A percentile compares a stretch with the other conserved stretches of the same genome.
These are phyloP conservation scores for Crypturellus undulatus DNA, from an alignment of 2,113 vertebrate genomes.

Conservation along the genomic window DNA sequence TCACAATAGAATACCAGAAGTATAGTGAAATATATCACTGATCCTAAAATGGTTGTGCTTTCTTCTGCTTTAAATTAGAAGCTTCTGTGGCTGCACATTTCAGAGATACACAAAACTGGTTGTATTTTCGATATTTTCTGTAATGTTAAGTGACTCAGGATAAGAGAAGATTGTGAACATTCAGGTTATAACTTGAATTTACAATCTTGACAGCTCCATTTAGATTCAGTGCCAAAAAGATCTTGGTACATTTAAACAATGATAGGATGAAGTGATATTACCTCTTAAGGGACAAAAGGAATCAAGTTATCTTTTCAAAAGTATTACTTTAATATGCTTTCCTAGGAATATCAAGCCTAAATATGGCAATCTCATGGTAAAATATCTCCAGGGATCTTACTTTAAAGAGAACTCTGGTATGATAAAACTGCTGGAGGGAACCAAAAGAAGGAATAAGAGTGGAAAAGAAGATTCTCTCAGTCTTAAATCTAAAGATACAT, in stretches of 20 bases:
- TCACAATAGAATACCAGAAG: neutral
- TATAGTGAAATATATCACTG: neutral
- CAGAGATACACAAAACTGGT: slow-evolving; percentile 10
- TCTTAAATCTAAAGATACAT: neutral
- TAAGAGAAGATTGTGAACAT: slow-evolving; percentile 51
- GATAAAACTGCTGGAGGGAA: slow-evolving; percentile 4
- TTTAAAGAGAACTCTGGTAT: slow-evolving; percentile 35
- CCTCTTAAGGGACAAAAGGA: slow-evolving; percentile 66
- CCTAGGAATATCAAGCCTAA: slow-evolving; percentile 53
- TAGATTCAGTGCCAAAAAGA: slow-evolving; percentile 18
- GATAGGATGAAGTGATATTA: slow-evolving; percentile 48
- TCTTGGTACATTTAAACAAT: slow-evolving; percentile 50
- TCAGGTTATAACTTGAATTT: slow-evolving; percentile 74
- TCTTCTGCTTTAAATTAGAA: slow-evolving; percentile 2
- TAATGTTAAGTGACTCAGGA: slow-evolving; percentile 49
- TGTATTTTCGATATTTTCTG: slow-evolving; percentile 62
- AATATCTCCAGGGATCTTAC: slow-evolving; percentile 56
- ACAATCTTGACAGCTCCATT: slow-evolving; percentile 67
- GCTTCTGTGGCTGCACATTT: slow-evolving; percentile 10
- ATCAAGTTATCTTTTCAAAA: slow-evolving; percentile 70
- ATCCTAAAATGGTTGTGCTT: neutral
- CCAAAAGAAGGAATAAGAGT: slow-evolving; percentile 45
- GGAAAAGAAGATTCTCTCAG: slow-evolving; percentile 9
- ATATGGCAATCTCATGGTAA: slow-evolving; percentile 58
- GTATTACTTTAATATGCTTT: slow-evolving; percentile 56